A percentile compares a stretch with the other conserved stretches of the same genome.
These are phyloP conservation scores for Campoplex nolae DNA, from an alignment of 2,888 invertebrate genomes.

Conservation along the genomic window DNA sequence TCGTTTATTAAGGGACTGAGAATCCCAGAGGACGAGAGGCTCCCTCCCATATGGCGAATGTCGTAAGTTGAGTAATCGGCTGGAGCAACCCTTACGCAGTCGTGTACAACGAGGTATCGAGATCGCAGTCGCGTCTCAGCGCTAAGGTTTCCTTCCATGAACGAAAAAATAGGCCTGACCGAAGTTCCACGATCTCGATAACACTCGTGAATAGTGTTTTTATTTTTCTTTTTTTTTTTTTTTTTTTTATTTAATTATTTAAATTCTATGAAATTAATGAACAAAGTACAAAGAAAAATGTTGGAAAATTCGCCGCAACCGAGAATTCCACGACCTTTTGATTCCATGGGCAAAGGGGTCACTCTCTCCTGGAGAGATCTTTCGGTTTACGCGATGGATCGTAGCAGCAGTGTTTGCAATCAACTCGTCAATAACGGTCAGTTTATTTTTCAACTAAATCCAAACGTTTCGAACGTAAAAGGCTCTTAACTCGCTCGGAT, in stretches of 20 bases:
- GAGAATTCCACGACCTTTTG: constrained; percentile 19
- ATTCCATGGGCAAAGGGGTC: constrained; percentile 86
- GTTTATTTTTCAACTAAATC: constrained; percentile 52
- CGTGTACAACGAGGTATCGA: constrained; percentile 65
- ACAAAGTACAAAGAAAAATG: constrained; percentile 43
- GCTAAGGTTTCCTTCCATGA: constrained; percentile 69
- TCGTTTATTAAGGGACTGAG: background rate
- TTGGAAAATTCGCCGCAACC: constrained; percentile 43
- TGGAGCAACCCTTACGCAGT: constrained; percentile 66
- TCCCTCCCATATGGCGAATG: constrained; percentile 50
- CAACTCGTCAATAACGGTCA: constrained; percentile 92
- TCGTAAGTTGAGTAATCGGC: constrained; percentile 11
- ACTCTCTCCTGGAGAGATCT: constrained; percentile 93
- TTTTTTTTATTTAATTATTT: background rate
- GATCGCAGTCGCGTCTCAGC: constrained; percentile 68
- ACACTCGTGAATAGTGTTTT: background rate
- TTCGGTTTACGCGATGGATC: constrained; percentile 88
- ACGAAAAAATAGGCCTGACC: constrained; percentile 27
- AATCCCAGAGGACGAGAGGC: constrained; percentile 30
- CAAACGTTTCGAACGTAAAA: background rate
- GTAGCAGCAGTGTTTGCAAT: constrained; percentile 86
- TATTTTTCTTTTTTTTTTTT: too few species aligned
- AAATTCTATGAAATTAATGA: background rate
- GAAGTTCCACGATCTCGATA: background rate
- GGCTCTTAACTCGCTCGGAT: constrained; percentile 67